These are phyloP conservation scores for Scolopax mira DNA, from an alignment of 2,113 vertebrate genomes.

Conservation along the genomic window DNA sequence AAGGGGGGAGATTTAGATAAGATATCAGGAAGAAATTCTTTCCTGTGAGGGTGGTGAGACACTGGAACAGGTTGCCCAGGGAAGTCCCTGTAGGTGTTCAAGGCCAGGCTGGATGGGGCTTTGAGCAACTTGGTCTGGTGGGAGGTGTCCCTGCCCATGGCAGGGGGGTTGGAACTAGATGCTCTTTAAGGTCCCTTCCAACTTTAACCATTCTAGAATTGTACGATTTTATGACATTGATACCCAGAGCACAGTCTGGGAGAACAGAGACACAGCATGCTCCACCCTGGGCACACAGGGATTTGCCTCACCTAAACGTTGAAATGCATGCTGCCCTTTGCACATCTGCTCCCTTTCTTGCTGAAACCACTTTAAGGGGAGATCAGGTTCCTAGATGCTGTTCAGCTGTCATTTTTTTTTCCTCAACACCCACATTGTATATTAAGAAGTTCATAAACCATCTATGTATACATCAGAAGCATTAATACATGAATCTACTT, in stretches of 20 bases:
- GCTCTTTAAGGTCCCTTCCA: no score
- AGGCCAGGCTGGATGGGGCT: no score
- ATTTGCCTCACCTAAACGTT: not conserved
- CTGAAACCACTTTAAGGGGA: not conserved
- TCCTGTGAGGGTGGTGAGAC: no score
- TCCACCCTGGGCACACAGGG: not conserved
- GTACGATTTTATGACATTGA: no score
- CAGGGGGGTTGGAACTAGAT: no score
- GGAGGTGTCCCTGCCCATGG: no score
- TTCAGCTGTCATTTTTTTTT: not conserved
- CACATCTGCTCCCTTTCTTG: not conserved
- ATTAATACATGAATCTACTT: not conserved
- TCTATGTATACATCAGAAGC: not conserved
- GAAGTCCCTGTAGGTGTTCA: no score
- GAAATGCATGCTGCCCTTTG: not conserved
- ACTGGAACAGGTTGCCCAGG: no score
- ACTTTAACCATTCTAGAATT: no score
- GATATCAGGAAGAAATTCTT: no score
- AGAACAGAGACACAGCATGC: not conserved
- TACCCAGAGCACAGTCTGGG: not conserved
- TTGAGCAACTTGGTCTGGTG: no score
- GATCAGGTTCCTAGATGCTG: not conserved
- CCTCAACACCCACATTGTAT: not conserved
- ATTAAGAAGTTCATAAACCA: not conserved
- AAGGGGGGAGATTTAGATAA: no score